Evolutionary conservation across 2,888 invertebrate genomes (phyloP), one percentile per base, ranked within the genome.

Genomic region (Galerucella nymphaeae): DNA sequence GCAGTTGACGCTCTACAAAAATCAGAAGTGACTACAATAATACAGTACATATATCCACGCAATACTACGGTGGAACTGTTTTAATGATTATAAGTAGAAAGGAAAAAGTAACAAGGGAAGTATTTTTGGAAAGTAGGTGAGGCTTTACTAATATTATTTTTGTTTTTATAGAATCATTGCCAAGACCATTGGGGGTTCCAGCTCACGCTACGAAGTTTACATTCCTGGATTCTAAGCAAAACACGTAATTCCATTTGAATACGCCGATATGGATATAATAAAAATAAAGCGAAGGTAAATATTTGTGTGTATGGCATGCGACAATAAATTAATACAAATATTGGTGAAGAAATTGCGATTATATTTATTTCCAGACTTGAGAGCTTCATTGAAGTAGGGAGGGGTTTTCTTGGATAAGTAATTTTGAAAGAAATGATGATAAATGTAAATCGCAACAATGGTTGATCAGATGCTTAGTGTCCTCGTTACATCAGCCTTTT

Each of bases 121-220:
- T 62, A 62, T 62, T 62, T 62, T 62, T 41, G 61, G 61, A 62
- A 62, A 62, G 61, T 62, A 62, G 61, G 61, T 62, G 61, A 62
- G 18, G 41, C 16, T 30, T 30, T 42, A 62, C 42, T 41, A 41
- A 41, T 41, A 61, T 61, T n/a, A n/a, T n/a, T n/a, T 61, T 61
- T 16, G 61, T 42, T 62, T 41, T 58, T 58, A 61, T 41, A 42
- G 41, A 62, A 13, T 42, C 42, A 62, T 42, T 42, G 61, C 42
- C 61, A 62, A 62, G 38, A 61, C 16, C 61, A 61, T 38, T 38
- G 9, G n/a, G 30, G 41, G 10, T 61, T 30, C 5, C 50, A 59
- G n/a, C 13, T 59, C 30, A 59, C 59, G 30, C 30, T 38, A 38
- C 9, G 1, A 38, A 59, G 59, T 59, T 59, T 18, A n/a, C 59